Evolutionary conservation across 2,888 invertebrate species (phyloP), one percentile per base, ranked within the genome.

Genomic region (Platycheirus albimanus): DNA sequence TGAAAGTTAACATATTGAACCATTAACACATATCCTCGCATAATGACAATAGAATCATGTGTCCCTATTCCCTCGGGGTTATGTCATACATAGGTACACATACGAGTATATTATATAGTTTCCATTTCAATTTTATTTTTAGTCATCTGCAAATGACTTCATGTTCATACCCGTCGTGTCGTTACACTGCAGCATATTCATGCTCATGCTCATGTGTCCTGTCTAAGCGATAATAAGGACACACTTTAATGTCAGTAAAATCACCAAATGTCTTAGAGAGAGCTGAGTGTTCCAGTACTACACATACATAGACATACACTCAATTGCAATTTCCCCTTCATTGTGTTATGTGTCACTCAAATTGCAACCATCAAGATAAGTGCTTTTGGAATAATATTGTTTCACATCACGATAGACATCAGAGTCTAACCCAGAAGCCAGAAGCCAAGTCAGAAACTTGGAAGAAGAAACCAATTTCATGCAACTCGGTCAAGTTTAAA

Each of bases 401-500:
- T 52, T 52, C 69, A 38, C 61, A 69, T 76, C 66, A 66, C 49
- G 66, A 33, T 13, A 24, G 36, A 63, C 15, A n/a, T n/a, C n/a
- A n/a, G n/a, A n/a, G n/a, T 8, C 28, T 24, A 33, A 51, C n/a
- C n/a, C 66, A 58, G 41, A 58, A 41, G 11, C 56, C 1, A 56
- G 10, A 38, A 36, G 15, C n/a, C n/a, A n/a, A n/a, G n/a, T n/a
- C n/a, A n/a, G n/a, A n/a, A n/a, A n/a, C n/a, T n/a, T n/a, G n/a
- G 15, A 20, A 45, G 45, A 38, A 61, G 19, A 13, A 63, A 54
- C 33, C 67, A 56, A 54, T 70, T 63, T 52, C 61, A 51, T 38
- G 51, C 38, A 77, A 77, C 63, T 77, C 63, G 76, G 76, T 77
- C 76, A 70, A 70, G 75, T 67, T 67, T 51, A 75, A 75, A 66